These are phyloP conservation scores for Isotomurus palustris DNA, from an alignment of 2,888 invertebrate species.

Conservation along the genomic window DNA sequence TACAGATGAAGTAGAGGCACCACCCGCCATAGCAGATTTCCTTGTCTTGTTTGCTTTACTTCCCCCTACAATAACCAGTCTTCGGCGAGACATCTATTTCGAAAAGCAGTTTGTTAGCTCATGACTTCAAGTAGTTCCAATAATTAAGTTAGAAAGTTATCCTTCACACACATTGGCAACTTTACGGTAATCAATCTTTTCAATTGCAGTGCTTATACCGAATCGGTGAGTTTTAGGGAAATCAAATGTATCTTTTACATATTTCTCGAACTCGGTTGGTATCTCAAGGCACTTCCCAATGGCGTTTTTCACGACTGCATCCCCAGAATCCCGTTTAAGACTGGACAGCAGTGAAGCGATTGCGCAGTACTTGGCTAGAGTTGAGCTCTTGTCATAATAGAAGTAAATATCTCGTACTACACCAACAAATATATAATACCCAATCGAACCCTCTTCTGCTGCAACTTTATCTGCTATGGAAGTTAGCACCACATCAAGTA, in stretches of 20 bases:
- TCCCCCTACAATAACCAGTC: no score
- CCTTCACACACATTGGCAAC: not conserved
- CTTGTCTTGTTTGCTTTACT: no score
- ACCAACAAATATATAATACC: not conserved
- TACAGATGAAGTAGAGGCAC: no score
- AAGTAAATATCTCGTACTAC: not conserved
- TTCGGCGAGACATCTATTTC: no score
- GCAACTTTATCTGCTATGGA: slow-evolving; percentile 18
- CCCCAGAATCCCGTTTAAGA: not conserved
- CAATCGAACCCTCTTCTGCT: not conserved
- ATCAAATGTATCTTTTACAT: not conserved
- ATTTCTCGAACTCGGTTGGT: not conserved
- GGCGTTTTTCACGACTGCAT: slow-evolving; percentile 1
- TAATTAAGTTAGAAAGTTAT: slow-evolving; percentile 2
- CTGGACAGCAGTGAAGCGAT: slow-evolving; percentile 7
- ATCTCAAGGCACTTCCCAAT: not conserved
- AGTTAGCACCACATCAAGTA: slow-evolving; percentile 22
- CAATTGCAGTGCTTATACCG: not conserved
- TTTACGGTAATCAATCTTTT: not conserved
- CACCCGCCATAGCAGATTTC: no score
- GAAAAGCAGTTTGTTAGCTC: no score
- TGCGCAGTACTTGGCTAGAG: slow-evolving; percentile 12
- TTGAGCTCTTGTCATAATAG: not conserved
- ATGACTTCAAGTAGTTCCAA: no score
- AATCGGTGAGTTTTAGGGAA: not conserved